Conservation (phyloP, 2,797 vertebrate species). For the Cuniculus paca region DNA sequence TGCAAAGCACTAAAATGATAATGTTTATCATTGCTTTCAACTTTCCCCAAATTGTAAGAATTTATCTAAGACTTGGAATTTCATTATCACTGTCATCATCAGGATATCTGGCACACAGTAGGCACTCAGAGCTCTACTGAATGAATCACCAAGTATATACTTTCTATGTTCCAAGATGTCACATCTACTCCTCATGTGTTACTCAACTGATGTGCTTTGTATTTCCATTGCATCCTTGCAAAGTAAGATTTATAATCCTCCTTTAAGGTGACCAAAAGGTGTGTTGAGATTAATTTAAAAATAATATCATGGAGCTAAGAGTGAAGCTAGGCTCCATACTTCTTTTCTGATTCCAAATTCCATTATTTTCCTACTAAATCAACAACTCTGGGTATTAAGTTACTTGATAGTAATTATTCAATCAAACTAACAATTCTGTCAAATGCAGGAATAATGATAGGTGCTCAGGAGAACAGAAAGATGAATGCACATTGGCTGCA, state of each 20-base stretch:
- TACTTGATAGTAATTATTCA: not conserved
- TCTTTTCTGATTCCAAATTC: not conserved
- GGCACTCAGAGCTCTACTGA: not conserved
- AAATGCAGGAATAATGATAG: not conserved
- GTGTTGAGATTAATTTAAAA: not conserved
- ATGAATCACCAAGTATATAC: not conserved
- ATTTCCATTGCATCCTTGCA: not conserved
- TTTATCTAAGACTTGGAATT: not conserved
- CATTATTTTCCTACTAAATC: not conserved
- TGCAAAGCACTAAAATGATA: not conserved
- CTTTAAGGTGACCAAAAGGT: no score
- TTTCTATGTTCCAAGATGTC: not conserved
- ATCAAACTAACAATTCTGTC: slow-evolving; percentile 12
- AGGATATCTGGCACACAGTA: not conserved
- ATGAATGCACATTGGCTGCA: not conserved
- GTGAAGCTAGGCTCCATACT: not conserved
- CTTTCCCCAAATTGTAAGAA: not conserved
- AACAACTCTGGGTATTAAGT: not conserved
- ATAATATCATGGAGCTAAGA: not conserved
- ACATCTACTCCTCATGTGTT: not conserved
- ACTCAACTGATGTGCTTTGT: not conserved
- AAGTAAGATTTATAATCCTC: not conserved
- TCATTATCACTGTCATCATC: not conserved
- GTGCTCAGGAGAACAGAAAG: not conserved
- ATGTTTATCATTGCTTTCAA: not conserved